Evolutionary conservation across 2,113 vertebrate genomes (phyloP).

Genomic region (Hylia prasina): DNA sequence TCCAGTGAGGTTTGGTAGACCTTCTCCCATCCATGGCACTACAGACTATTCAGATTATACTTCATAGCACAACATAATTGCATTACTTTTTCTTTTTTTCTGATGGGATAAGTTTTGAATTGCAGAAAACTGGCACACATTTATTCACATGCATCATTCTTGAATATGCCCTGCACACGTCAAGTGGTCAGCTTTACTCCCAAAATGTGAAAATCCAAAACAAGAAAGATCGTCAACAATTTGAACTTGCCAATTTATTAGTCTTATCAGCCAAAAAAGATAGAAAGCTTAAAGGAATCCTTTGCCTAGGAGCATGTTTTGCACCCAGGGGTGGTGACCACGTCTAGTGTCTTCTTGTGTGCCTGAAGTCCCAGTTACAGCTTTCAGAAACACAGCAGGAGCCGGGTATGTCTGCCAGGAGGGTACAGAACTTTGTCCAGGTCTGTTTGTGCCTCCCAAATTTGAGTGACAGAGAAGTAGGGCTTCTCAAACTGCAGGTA

Average conservation of each 20-base stretch:
- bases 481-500: background rate
- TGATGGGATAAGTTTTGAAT: background rate
- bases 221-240: background rate
- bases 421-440: background rate
- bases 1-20: background rate
- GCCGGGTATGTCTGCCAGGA: background rate
- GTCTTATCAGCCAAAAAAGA: background rate
- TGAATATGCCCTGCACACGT: background rate
- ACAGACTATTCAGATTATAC: background rate
- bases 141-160: background rate
- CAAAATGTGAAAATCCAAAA: background rate
- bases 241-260: background rate
- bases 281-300: background rate
- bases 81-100: background rate
- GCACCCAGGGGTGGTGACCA: background rate
- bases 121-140: background rate
- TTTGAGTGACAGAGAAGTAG: background rate
- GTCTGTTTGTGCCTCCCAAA: background rate
- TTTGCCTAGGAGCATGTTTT: background rate
- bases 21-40: background rate
- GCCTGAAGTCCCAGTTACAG: background rate
- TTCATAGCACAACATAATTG: background rate
- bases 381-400: background rate
- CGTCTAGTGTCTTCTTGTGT: background rate
- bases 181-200: background rate